Conservation (phyloP, 2,113 vertebrate species). For the Pelusios castaneus region DNA sequence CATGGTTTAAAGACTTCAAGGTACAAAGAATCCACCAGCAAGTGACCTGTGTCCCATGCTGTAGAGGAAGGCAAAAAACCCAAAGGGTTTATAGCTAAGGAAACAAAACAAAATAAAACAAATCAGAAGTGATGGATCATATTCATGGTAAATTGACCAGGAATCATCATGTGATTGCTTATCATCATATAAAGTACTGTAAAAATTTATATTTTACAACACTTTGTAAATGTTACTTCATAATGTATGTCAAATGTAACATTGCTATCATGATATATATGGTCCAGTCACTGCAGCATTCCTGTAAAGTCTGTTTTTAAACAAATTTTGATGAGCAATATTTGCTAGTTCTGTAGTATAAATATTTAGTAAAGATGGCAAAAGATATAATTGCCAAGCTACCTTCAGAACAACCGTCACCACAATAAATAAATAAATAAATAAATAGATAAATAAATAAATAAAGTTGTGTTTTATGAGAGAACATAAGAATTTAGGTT, state of each 20-base stretch:
- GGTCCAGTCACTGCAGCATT: background rate
- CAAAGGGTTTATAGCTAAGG: background rate
- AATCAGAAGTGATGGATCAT: background rate
- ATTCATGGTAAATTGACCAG: background rate
- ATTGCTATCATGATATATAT: background rate
- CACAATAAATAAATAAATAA: no score
- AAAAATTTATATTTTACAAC: background rate
- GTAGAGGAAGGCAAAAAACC: no score
- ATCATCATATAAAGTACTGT: background rate
- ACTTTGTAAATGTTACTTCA: background rate
- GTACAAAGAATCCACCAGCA: no score
- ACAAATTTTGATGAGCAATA: background rate
- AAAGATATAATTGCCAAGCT: background rate
- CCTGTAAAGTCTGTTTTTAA: background rate
- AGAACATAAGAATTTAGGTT: background rate
- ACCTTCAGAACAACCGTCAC: background rate
- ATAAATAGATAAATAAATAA: no score
- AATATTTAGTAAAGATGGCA: background rate
- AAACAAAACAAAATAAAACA: background rate
- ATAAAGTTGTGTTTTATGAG: background rate
- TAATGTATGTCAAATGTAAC: background rate
- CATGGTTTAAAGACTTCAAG: no score
- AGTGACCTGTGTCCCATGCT: no score
- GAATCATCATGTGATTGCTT: background rate
- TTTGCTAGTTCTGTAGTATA: background rate